Percentiles rank a stretch among this genome's conserved stretches.
Conservation (phyloP, 2,113 vertebrate species). For the Sardina pilchardus region DNA sequence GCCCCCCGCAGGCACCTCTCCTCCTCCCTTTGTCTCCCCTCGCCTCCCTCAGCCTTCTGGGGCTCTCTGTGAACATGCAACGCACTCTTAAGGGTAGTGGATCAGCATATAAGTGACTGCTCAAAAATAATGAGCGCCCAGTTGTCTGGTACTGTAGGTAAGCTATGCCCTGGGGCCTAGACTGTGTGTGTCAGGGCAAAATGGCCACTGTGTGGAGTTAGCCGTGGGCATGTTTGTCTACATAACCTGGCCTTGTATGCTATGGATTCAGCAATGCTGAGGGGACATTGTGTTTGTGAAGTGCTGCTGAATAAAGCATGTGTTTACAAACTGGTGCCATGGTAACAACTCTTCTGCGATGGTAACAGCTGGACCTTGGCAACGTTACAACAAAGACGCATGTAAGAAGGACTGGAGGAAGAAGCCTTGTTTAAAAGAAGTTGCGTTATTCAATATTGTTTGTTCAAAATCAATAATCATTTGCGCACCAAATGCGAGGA, state of each 20-base stretch:
- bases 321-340: background rate
- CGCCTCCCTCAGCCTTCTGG: background rate
- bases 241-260: background rate
- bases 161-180: background rate
- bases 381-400: too few species aligned
- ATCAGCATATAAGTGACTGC: conserved; percentile 18
- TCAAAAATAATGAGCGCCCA: conserved; percentile 30
- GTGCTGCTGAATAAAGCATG: background rate
- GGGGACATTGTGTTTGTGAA: background rate
- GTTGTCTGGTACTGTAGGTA: background rate
- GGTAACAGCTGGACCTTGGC: background rate
- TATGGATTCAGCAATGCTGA: background rate
- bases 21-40: conserved; percentile 19
- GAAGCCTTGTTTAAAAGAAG: background rate
- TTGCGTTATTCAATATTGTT: background rate
- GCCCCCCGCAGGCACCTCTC: conserved; percentile 27
- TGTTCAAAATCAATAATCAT: background rate
- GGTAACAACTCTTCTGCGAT: background rate
- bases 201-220: background rate
- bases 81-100: conserved; percentile 35
- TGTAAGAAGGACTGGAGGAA: too few species aligned
- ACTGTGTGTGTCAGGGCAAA: background rate
- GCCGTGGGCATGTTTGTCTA: background rate
- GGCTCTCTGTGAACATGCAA: conserved; percentile 23
- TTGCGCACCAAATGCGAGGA: too few species aligned